A percentile compares a stretch with the other conserved stretches of the same genome.
phyloP scores from a whole-genome alignment of 2,888 invertebrate genomes.

The Prenolepis imparis region DNA sequence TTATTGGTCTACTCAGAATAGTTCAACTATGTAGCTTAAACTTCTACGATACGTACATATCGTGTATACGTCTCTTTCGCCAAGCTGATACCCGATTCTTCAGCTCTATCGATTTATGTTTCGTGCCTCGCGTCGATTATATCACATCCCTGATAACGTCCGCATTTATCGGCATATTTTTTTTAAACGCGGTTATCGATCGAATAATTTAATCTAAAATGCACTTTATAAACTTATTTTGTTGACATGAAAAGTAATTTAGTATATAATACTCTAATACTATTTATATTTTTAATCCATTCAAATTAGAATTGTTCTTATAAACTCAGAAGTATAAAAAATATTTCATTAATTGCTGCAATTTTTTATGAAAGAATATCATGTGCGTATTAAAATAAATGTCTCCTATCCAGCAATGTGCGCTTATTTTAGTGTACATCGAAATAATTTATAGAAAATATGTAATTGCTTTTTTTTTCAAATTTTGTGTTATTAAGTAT shows the following conservation, averaged over 20 bases:
- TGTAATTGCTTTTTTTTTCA: neutral
- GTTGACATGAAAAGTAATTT: neutral
- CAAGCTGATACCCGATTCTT: constrained; percentile 58
- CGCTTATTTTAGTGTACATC: neutral
- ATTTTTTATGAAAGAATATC: constrained; percentile 4
- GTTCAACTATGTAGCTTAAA: constrained; percentile 60
- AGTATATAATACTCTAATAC: neutral
- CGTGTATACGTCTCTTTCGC: constrained; percentile 44
- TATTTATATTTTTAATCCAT: constrained; percentile 19
- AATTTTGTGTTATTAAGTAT: neutral
- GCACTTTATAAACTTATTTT: neutral
- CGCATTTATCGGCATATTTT: neutral
- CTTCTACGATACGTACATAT: neutral
- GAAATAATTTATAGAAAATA: neutral
- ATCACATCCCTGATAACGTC: constrained; percentile 14
- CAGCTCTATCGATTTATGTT: constrained; percentile 11
- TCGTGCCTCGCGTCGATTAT: constrained; percentile 6
- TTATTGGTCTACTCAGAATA: constrained; percentile 69
- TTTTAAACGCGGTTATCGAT: neutral
- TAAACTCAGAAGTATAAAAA: neutral
- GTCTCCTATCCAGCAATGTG: neutral
- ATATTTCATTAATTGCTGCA: constrained; percentile 10
- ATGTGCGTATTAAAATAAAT: neutral
- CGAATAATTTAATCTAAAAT: constrained; percentile 9
- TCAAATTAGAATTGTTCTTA: neutral